Base-by-base conservation (phyloP, 1,140 invertebrate species). In the Centruroides vittatus region DNA sequence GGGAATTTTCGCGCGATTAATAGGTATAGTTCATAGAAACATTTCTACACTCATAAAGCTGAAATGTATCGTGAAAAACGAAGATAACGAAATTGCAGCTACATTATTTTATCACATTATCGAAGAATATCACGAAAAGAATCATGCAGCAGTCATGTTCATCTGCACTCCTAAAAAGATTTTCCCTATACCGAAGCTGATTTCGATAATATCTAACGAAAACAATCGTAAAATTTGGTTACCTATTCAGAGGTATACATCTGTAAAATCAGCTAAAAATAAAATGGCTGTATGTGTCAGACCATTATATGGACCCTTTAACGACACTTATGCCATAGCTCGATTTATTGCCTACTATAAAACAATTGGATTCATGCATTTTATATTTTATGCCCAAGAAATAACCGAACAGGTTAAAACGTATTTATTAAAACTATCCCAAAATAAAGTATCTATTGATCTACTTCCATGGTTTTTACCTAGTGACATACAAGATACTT, bases 361-460 rank as follows among this genome's bases (percentile, higher is more conserved):
- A 11, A 73, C 94, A 11, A 75, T 96, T 57, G 92, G 92, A 3
- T 86, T 87, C 2, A 82, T 82, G 35, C 88, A 90, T 71, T 89
- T 97, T 69, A 88, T 87, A 41, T 86, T 97, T 71, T 97, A 94
- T 76, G 93, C 95, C 72, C 84, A 93, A 70, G 89, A 89, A 0
- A 76, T 91, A 35, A 85, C 76, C 3, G 81, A 85, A 53, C 86
- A 89, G 0, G 12, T 58, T 11, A 68, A 67, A 41, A 78, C 89
- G n/a, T 75, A 95, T 46, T 76, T 82, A 10, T 78, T 84, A 68
- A 90, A 92, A 68, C 73, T 78, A 3, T 52, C 67, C 34, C 66
- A 78, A 61, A 83, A 84, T 4, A 72, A 86, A 1, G 82, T 93
- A 6, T 85, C 84, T 10, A 74, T 67, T 5, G 46, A 64, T n/a